Base-by-base conservation (phyloP, 2,797 vertebrate genomes). In the Phoeniculus purpureus region DNA sequence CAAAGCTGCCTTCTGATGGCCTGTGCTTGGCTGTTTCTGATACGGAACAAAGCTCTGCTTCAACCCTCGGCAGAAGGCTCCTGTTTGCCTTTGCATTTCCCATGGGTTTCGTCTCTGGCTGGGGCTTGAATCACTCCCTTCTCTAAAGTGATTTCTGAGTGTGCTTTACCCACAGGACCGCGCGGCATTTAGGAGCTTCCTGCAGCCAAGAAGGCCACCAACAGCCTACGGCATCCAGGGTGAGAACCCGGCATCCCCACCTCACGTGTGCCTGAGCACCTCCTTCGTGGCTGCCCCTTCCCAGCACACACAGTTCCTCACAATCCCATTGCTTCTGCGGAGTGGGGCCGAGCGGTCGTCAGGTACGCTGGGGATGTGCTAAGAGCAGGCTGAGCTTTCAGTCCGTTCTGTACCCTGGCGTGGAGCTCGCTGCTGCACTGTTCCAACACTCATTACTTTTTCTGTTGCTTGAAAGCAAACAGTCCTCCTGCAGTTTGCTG, bases 1-100 rank as follows among this genome's bases (percentile, higher is more conserved):
- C 75, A 89, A 92, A 92, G 79, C 47, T 92, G 62, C 89, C 89
- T 94, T 89, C 79, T 89, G 61, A 82, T 80, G 92, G 73, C 79
- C 40, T 90, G 55, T 1, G 2, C 70, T 93, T 89, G 72, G 55
- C 62, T 90, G 93, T 87, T 92, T 61, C 89, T 72, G 79, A 75
- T 78, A 29, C 15, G 62, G 74, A 93, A 78, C 0, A 1, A 87
- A 82, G 45, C 37, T 82, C 90, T 90, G 37, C 89, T 93, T 50
- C 90, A 92, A 51, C 75, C 58, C 73, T 80, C 92, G 86, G 79
- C 86, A 89, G 55, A 16, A 52, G 37, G 32, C 25, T 79, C 45
- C 71, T 65, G 3, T 61, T 80, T 86, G 87, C 81, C 80, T 60
- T 85, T 67, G 34, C 5, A 27, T 82, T 93, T 85, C 75, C 37